Evolutionary conservation across 2,888 invertebrate genomes (phyloP), one percentile per base, ranked within the genome.

Genomic region (Acronicta leporina): DNA sequence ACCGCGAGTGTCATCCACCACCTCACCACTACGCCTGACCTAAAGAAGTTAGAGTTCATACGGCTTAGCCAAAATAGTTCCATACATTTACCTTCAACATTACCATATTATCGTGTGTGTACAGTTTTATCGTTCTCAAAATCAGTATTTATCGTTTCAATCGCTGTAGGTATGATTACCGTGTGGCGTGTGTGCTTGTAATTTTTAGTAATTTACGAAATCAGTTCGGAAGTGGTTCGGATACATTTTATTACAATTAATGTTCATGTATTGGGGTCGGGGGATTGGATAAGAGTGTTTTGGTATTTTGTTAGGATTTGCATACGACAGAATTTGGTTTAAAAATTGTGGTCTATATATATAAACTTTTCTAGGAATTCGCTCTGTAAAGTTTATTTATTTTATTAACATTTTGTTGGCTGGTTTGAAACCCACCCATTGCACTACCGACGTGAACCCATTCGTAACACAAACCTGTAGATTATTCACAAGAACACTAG

Each of bases 101-200:
- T 77, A 53, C 40, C 78, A 77, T 78, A 78, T 63, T 68, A 65
- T 61, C 64, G 68, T 68, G 63, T 70, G 65, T 73, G 64, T 68
- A 44, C 48, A 27, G 14, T 43, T 43, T 73, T 77, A 78, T 78
- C 78, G 55, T 16, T 14, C n/a, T 45, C 10, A 27, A 60, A 33
- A 78, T 75, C 79, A 10, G 16, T 60, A 53, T 73, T 75, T 73
- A 68, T 68, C 62, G 41, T 56, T 55, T 43, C 73, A 59, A 76
- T 75, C 46, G 76, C 44, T 53, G 7, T 68, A n/a, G n/a, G n/a
- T n/a, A 59, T 75, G 79, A 77, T 78, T 78, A 74, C 73, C n/a
- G 13, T 62, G 68, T 77, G 43, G 77, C 77, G 77, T 77, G 77
- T 76, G 50, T 77, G 73, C 60, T 56, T 69, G 77, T 68, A 75